phyloP scores from a whole-genome alignment of 2,888 invertebrate species.

The Diplazon laetatorius region DNA sequence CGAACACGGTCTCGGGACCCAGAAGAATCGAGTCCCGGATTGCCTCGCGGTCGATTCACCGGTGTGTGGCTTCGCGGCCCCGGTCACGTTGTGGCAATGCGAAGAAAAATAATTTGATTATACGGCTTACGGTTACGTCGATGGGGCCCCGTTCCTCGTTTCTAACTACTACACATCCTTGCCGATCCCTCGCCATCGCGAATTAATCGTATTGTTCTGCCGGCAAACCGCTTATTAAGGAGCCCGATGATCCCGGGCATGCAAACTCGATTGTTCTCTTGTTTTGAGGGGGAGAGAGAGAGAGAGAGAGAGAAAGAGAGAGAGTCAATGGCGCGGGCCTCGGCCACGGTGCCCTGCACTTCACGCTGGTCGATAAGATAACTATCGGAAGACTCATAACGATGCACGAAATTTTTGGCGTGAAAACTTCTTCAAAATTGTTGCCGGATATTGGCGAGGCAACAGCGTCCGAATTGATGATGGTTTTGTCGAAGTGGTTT shows the following conservation, averaged over 20 bases:
- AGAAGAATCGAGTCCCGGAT: neutral
- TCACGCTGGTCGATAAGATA: neutral
- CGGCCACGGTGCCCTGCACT: neutral
- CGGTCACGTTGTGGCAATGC: constrained; percentile 80
- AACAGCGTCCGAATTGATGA: no score
- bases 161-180: constrained; percentile 2
- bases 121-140: constrained; percentile 70
- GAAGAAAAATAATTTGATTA: constrained; percentile 81
- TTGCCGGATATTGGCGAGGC: no score
- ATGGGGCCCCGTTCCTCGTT: constrained; percentile 72
- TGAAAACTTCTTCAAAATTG: no score
- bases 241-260: constrained; percentile 60
- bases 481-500: no score
- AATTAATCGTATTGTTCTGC: constrained; percentile 81
- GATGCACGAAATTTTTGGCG: no score
- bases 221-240: constrained; percentile 81
- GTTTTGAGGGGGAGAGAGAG: no score
- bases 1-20: neutral
- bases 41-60: constrained; percentile 8
- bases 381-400: neutral
- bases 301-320: no score
- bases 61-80: constrained; percentile 50
- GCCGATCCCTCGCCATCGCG: constrained; percentile 64
- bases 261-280: constrained; percentile 57
- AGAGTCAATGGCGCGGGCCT: constrained; percentile 19